Conservation (phyloP, 2,797 vertebrate genomes). For the Rhodeus uyekii region DNA sequence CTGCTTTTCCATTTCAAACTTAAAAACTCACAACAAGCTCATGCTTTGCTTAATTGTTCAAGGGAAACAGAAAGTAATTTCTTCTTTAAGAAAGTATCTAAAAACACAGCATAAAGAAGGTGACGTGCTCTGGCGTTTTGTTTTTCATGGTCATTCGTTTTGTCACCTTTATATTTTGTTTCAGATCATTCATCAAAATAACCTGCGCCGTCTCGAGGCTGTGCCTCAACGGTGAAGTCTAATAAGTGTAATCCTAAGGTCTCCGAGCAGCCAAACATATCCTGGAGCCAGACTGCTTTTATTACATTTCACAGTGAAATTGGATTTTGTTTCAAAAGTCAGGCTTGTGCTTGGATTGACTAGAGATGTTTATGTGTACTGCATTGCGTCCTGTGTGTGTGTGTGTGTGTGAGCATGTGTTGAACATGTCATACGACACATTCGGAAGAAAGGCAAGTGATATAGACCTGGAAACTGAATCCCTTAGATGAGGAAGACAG, state of each 20-base stretch:
- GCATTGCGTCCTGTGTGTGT: not conserved
- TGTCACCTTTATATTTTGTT: constrained; percentile 44
- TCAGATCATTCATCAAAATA: constrained; percentile 39
- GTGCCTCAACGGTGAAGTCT: constrained; percentile 22
- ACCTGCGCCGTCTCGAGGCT: constrained; percentile 28
- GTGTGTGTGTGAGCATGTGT: not conserved
- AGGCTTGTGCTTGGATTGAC: constrained; percentile 44
- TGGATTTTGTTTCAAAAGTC: constrained; percentile 56
- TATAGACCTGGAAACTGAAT: constrained; percentile 12
- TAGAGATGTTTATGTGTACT: constrained; percentile 41
- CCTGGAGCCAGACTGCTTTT: constrained; percentile 41
- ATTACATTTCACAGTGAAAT: constrained; percentile 53
- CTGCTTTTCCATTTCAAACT: not conserved
- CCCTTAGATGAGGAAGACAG: not conserved
- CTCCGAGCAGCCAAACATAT: constrained; percentile 37
- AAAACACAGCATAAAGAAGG: not conserved
- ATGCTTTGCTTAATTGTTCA: not conserved
- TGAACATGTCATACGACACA: constrained; percentile 34
- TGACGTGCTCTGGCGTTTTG: not conserved
- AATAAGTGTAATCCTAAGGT: constrained; percentile 44
- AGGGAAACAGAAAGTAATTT: not conserved
- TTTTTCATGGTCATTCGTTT: constrained; percentile 24
- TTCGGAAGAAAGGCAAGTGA: constrained; percentile 39
- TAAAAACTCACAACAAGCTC: not conserved
- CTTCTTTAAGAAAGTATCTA: not conserved